Base-by-base conservation (phyloP, 2,888 invertebrate species). In the Apodemia hepburni region DNA sequence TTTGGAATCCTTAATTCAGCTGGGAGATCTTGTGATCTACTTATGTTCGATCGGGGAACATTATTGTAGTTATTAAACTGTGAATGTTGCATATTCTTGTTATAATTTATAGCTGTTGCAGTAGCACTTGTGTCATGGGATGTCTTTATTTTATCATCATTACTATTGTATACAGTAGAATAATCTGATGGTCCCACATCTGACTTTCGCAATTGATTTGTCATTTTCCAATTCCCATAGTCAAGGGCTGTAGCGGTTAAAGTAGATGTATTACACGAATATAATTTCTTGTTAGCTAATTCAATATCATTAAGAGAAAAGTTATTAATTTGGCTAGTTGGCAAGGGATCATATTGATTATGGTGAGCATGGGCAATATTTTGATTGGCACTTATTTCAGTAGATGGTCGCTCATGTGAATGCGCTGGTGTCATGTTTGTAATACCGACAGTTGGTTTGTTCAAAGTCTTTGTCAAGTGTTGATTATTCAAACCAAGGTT, bases 271-370 rank as follows among this genome's bases (percentile, higher is more conserved):
- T 77, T 87, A 69, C 82, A 78, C 18, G 82, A 73, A 72, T 84
- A 91, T 15, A 90, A 70, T 68, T 90, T 91, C 65, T 90, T 91
- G 66, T 89, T 90, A 0, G 89, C 88, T 51, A 85, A 54, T 69
- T 91, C 90, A 66, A 90, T 89, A 63, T 90, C 90, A 65, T 78
- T 88, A n/a, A 90, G 75, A 4, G 87, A 86, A 71, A 88, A 90
- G 65, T 80, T 84, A 63, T 76, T 79, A 18, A 83, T 74, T 70
- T 85, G 86, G 9, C 77, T 78, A 61, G 78, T 69, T n/a, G 80
- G 64, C 35, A 85, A 69, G 11, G 75, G 66, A 29, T 90, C 89
- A 65, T 84, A 90, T 65, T 86, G 88, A 64, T 75, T 84, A 61
- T 86, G 88, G 72, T 87, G 87, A n/a, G 84, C 79, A 59, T 84